Base-by-base conservation (phyloP, 2,113 vertebrate genomes). In the Corythoichthys haematopterus region DNA sequence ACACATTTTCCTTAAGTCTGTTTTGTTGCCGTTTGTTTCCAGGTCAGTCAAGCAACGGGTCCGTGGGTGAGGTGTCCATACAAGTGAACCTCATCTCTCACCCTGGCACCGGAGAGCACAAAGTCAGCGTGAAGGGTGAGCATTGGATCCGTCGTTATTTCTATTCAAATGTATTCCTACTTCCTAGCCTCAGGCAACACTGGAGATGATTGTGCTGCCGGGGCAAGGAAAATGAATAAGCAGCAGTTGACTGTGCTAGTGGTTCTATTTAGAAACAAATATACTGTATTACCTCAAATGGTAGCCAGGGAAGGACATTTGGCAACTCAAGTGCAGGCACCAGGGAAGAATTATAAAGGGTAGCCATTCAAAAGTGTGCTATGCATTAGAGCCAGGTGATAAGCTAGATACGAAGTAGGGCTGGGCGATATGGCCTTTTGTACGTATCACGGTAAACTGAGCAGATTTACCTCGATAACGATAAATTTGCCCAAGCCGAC, bases 61-160 rank as follows among this genome's bases (percentile, higher is more conserved):
- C 95, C 1, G 94, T 97, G 76, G 97, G 97, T 60, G 96, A 99
- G 83, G 93, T 96, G 81, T 94, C 93, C 37, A 88, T 99, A 65
- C 96, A 98, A 45, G 95, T 98, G 87, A 96, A 98, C 77, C 69
- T 99, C 72, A 89, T 94, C 59, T 90, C 94, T 72, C 93, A 94
- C 75, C 96, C 96, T 61, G 95, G 96, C 77, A 97, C 94, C 0
- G 96, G 95, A 50, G 97, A 98, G 71, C 95, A 98, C 82, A 99
- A 96, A 93, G 93, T 99, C 90, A 95, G 90, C 70, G 95, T 96
- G 46, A 98, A 95, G 94, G 94, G 97, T 99, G 91, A 82, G 88
- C 43, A 69, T 71, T 67, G 60, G 60, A 56, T 53, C 69, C 38
- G 69, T 64, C 13, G 16, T 64, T 62, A 64, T 66, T 70, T 35